phyloP scores from a whole-genome alignment of 2,113 vertebrate genomes.

The Corvus cornix region DNA sequence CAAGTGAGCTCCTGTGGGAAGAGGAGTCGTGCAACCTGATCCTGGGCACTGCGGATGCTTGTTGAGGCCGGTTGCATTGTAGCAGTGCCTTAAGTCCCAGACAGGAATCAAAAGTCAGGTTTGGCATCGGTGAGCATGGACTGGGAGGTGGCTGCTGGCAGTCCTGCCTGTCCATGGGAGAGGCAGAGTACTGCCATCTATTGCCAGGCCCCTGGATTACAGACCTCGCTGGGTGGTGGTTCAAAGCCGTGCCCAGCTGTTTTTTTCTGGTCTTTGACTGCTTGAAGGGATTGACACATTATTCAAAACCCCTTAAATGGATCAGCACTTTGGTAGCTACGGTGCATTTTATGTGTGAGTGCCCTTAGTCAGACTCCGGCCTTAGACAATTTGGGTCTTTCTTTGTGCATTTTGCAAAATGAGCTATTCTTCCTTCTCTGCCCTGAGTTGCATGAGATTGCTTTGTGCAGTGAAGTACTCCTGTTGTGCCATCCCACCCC shows the following conservation, averaged over 20 bases:
- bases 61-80: rapidly evolving
- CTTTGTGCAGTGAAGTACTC: background rate
- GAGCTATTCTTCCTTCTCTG: background rate
- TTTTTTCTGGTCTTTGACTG: background rate
- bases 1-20: rapidly evolving
- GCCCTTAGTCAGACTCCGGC: background rate
- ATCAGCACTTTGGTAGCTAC: background rate
- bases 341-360: background rate
- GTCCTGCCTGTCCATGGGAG: background rate
- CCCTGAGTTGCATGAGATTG: background rate
- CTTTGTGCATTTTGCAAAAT: background rate
- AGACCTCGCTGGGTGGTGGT: background rate
- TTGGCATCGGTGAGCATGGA: background rate
- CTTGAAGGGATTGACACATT: background rate
- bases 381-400: background rate
- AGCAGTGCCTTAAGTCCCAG: background rate
- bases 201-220: constrained; percentile 51
- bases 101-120: background rate
- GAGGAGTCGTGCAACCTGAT: background rate
- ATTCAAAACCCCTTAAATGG: background rate
- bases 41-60: rapidly evolving
- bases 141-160: background rate
- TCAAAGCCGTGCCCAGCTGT: rapidly evolving
- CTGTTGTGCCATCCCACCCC: background rate
- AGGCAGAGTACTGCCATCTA: constrained; percentile 68